Base-by-base conservation (phyloP, 1,140 invertebrate genomes). In the Heliconius hewitsoni region DNA sequence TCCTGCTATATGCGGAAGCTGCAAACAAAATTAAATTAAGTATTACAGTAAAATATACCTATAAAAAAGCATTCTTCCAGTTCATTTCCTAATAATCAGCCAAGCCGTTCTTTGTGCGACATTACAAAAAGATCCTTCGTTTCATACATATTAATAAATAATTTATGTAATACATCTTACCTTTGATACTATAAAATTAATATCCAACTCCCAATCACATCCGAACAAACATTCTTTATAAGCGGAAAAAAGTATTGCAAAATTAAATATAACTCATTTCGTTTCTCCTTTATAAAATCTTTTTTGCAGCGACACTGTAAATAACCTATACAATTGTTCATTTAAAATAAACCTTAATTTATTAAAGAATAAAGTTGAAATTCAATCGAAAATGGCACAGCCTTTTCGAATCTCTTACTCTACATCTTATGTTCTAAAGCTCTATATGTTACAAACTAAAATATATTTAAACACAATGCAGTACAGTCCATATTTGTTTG, bases 221-320 rank as follows among this genome's bases (percentile, higher is more conserved):
- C 46, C 78, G 76, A 82, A 84, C 78, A 84, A 84, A 87, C 84
- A 85, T 83, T 82, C 82, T 87, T 85, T 78, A 74, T 71, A 84
- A 84, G 81, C 84, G 84, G 85, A 84, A 88, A 60, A 75, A 89
- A 87, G 84, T 85, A 86, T 85, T 82, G 80, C 85, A 77, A 87
- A 91, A 92, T 93, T 86, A 90, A 93, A 91, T 90, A 87, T 88
- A 91, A 91, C 87, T 92, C 89, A 90, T 93, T 92, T 89, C 85
- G 83, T 84, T 85, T 87, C 84, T 90, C 85, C 84, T 88, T 90
- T 91, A 82, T 87, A 86, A 85, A 88, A 88, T 86, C 90, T 85
- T 86, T 89, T 93, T 91, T 88, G 82, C 57, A 78, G 82, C 89
- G 83, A 86, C 86, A 87, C 81, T 88, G 90, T 91, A 91, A 93